Evolutionary conservation across 2,797 vertebrate species (phyloP).

Genomic region (Eulemur rubriventer): DNA sequence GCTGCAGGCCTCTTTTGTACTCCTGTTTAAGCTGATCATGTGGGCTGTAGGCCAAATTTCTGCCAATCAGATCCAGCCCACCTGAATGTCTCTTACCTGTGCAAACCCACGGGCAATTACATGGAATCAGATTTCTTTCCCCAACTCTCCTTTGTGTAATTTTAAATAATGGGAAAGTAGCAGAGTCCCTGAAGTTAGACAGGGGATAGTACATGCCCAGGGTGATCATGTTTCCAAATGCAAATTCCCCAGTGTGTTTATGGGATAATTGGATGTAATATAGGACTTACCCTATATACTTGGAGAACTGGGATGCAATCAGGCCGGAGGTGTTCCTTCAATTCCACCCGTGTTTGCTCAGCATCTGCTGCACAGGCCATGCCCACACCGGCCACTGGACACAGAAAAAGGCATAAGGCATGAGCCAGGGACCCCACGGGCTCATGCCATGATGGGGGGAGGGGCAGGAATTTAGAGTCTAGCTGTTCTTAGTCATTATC

Average conservation of each 20-base stretch:
- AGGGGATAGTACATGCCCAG: background rate
- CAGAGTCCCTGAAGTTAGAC: background rate
- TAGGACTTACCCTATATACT: background rate
- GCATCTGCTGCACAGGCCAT: background rate
- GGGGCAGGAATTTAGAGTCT: background rate
- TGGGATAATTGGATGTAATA: background rate
- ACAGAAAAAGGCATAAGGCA: background rate
- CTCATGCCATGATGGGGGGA: background rate
- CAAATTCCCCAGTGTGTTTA: background rate
- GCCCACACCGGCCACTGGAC: background rate
- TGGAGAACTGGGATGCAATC: background rate
- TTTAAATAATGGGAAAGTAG: background rate
- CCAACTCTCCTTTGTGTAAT: background rate
- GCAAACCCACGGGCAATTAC: background rate
- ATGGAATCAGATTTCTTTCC: background rate
- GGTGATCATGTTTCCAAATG: background rate
- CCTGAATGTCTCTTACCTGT: background rate
- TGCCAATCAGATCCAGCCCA: background rate
- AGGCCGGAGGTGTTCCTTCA: background rate
- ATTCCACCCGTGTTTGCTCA: background rate
- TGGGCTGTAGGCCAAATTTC: background rate
- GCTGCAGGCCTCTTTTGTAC: background rate
- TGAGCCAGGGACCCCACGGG: background rate
- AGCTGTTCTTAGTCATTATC: background rate
- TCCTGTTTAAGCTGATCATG: background rate